Evolutionary conservation across 2,888 invertebrate genomes (phyloP).

Genomic region (Brachyptera putata): DNA sequence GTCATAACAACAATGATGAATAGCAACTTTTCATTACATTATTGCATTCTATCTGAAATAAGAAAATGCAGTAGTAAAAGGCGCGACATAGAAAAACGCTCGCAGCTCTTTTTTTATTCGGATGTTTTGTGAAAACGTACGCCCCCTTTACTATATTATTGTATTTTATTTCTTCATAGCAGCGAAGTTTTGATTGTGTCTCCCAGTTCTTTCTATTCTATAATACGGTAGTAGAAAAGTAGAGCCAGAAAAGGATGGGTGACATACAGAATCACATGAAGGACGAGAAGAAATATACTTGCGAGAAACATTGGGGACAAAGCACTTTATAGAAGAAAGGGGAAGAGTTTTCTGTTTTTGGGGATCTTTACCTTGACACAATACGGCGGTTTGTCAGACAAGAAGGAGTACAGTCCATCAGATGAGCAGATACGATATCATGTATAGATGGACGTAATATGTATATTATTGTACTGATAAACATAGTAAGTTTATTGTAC

Average conservation of each 20-base stretch:
- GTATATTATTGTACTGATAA: too few relatives aligned
- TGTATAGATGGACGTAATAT: too few relatives aligned
- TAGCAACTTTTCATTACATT: slow-evolving; percentile 7
- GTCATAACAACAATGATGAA: slow-evolving; percentile 10
- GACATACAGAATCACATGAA: neutral
- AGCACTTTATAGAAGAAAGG: neutral
- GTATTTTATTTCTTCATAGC: neutral
- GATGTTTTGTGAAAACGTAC: neutral
- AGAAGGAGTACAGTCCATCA: neutral
- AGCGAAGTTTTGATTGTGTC: slow-evolving; percentile 8
- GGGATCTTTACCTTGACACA: neutral
- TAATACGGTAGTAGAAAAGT: neutral
- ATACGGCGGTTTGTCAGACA: neutral
- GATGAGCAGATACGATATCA: too few relatives aligned
- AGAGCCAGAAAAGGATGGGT: neutral
- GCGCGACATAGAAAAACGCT: neutral
- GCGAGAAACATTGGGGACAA: neutral
- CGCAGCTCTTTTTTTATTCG: neutral
- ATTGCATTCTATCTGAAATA: too few relatives aligned
- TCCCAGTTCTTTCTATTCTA: too few relatives aligned
- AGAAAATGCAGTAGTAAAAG: slow-evolving; percentile 1
- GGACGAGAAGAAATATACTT: neutral
- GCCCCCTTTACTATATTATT: neutral
- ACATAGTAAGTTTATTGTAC: too few relatives aligned
- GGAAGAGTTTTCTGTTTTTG: neutral